phyloP scores from a whole-genome alignment of 2,888 invertebrate genomes.

The Listrodromus nycthemerus region DNA sequence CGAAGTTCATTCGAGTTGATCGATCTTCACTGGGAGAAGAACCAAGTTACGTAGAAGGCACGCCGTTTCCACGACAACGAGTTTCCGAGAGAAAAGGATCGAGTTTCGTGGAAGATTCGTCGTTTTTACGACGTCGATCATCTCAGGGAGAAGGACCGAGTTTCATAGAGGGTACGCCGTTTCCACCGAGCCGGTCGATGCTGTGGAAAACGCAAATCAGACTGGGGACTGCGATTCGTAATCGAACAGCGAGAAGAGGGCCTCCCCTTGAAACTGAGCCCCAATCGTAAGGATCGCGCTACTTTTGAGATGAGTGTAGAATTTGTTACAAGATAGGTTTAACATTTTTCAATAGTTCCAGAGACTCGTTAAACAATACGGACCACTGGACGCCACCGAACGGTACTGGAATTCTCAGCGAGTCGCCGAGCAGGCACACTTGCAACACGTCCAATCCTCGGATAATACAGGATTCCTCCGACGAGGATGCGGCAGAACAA shows the following conservation, averaged over 20 bases:
- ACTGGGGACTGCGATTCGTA: conserved; percentile 54
- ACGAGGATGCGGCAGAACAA: conserved; percentile 35
- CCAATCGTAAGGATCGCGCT: conserved; percentile 30
- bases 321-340: not conserved
- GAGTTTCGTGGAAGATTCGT: not conserved
- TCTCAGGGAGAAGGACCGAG: conserved; percentile 55
- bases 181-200: conserved; percentile 73
- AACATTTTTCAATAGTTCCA: conserved; percentile 13
- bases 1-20: conserved; percentile 12
- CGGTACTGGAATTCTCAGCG: not conserved
- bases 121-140: not conserved
- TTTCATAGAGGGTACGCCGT: conserved; percentile 75
- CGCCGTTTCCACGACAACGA: conserved; percentile 75
- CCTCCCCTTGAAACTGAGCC: not conserved
- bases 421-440: conserved; percentile 34
- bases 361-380: conserved; percentile 5
- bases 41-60: conserved; percentile 72
- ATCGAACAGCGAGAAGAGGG: not conserved
- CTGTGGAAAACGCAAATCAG: conserved; percentile 70
- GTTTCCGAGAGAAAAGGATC: conserved; percentile 42
- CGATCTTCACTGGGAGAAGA: conserved; percentile 8
- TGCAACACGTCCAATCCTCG: conserved; percentile 29
- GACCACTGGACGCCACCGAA: conserved; percentile 38
- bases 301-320: not conserved
- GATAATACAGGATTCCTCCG: conserved; percentile 63